Percentiles rank a stretch among this genome's conserved stretches.
Evolutionary conservation across 2,888 invertebrate species (phyloP).

Genomic region (Eupsilia transversa): DNA sequence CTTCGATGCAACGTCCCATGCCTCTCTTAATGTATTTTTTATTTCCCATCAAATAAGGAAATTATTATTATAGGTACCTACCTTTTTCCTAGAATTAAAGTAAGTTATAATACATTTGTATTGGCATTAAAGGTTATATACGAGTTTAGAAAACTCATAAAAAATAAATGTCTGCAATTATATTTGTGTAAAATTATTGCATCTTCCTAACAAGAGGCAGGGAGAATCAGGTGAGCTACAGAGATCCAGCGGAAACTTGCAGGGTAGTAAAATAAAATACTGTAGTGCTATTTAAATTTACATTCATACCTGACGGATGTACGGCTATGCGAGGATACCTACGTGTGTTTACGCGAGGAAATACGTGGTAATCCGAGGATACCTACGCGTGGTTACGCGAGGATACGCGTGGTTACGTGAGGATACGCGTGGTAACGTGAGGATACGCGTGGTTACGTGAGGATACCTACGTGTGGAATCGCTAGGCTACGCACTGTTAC

Average conservation of each 20-base stretch:
- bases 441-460: background rate
- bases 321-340: background rate
- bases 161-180: slow-evolving; percentile 16
- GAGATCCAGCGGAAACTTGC: slow-evolving; percentile 14
- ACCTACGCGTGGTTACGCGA: background rate
- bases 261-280: slow-evolving; percentile 32
- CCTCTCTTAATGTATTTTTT: no score
- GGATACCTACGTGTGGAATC: background rate
- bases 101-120: background rate
- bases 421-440: background rate
- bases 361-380: background rate
- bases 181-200: slow-evolving; percentile 60
- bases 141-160: background rate
- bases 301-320: slow-evolving; percentile 26
- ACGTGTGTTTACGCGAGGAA: background rate
- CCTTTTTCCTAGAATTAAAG: background rate
- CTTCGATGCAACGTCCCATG: slow-evolving; percentile 13
- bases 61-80: background rate
- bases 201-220: slow-evolving; percentile 61
- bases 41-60: background rate
- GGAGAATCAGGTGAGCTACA: slow-evolving; percentile 65
- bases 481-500: background rate
- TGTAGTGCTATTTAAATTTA: slow-evolving; percentile 24
- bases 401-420: background rate
- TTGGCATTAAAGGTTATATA: background rate